These are phyloP conservation scores for Augochlora pura DNA, from an alignment of 1,140 invertebrate species.

Conservation along the genomic window DNA sequence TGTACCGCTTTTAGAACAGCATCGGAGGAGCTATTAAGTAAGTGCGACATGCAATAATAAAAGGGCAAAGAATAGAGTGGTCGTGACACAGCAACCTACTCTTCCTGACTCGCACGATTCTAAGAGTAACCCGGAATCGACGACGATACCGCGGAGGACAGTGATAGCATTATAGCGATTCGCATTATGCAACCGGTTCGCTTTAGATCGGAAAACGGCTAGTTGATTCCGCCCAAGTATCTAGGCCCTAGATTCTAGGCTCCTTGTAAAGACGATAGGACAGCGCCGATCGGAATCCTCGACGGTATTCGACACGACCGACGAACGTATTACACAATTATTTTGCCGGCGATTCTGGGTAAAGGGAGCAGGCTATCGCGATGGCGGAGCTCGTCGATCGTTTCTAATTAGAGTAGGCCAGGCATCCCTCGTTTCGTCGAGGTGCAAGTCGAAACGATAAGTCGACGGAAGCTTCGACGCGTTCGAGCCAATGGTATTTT, in stretches of 20 bases:
- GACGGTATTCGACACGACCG: background rate
- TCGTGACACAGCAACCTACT: background rate
- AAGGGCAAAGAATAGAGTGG: conserved; percentile 25
- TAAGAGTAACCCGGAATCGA: background rate
- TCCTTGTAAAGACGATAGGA: background rate
- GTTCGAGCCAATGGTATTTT: too few species aligned
- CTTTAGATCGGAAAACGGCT: background rate
- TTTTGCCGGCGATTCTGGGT: background rate
- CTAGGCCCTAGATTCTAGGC: too few species aligned
- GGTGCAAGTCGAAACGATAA: too few species aligned
- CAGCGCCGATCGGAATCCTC: background rate
- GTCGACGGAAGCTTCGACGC: too few species aligned
- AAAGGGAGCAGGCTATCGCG: background rate
- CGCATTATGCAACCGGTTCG: background rate
- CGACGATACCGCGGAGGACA: background rate
- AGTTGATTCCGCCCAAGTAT: too few species aligned
- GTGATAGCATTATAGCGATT: background rate
- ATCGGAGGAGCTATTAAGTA: conserved; percentile 30
- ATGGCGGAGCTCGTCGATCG: conserved; percentile 4
- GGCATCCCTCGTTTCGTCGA: too few species aligned
- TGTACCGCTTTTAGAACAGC: conserved; percentile 51
- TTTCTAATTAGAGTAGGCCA: conserved; percentile 12
- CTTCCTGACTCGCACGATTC: background rate
- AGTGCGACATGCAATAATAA: conserved; percentile 54
- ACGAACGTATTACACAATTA: background rate